Evolutionary conservation across 2,888 invertebrate genomes (phyloP).

Genomic region (Tridacna crocea): DNA sequence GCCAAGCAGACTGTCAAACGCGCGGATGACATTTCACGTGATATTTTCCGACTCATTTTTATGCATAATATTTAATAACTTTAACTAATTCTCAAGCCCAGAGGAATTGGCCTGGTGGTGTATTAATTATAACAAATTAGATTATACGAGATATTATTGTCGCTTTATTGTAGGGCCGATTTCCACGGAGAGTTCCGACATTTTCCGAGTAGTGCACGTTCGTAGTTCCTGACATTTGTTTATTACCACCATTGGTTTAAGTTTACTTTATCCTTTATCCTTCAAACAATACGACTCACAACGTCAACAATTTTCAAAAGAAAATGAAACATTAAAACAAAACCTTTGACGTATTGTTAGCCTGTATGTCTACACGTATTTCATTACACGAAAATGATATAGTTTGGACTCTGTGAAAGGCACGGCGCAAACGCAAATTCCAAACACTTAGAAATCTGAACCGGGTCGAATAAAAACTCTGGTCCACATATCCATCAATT

Average conservation of each 20-base stretch:
- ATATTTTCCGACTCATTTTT: conserved; percentile 34
- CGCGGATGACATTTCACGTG: conserved; percentile 26
- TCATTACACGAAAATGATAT: too few relatives aligned
- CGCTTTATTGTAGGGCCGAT: conserved; percentile 35
- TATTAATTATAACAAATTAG: conserved; percentile 61
- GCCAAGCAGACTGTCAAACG: conserved; percentile 23
- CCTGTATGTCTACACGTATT: too few relatives aligned
- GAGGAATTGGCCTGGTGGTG: conserved; percentile 24
- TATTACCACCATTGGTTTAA: background rate
- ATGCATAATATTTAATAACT: conserved; percentile 61
- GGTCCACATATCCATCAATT: too few relatives aligned
- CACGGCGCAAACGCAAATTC: too few relatives aligned
- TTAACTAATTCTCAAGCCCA: conserved; percentile 58
- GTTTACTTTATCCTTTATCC: too few relatives aligned
- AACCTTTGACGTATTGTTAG: too few relatives aligned
- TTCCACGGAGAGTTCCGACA: background rate
- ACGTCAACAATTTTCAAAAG: too few relatives aligned
- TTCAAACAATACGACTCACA: too few relatives aligned
- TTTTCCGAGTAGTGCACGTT: conserved; percentile 7
- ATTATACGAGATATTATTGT: conserved; percentile 56
- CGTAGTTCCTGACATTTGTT: background rate
- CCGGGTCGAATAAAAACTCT: too few relatives aligned
- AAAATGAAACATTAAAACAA: too few relatives aligned
- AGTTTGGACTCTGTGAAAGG: too few relatives aligned
- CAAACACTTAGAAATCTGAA: too few relatives aligned